Conservation (phyloP, 2,888 invertebrate species). For the Phania funesta region DNA sequence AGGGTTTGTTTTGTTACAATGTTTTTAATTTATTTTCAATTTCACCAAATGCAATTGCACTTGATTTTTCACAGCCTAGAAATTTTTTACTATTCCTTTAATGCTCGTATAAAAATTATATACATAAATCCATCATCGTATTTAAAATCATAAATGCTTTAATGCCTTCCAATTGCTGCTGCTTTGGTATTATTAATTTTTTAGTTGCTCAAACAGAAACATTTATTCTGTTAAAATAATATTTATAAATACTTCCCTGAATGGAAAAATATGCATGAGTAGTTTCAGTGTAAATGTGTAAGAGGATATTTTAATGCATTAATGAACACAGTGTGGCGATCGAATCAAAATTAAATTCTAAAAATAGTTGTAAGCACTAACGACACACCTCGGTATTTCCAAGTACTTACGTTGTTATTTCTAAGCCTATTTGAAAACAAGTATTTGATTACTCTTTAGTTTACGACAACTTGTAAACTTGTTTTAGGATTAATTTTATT, state of each 20-base stretch:
- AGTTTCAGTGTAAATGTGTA: not conserved
- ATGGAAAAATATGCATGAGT: conserved; percentile 41
- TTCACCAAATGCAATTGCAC: conserved; percentile 55
- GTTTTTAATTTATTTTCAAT: not conserved
- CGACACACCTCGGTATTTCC: too few relatives aligned
- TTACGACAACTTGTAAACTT: too few relatives aligned
- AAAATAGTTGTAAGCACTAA: too few relatives aligned
- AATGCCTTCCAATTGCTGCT: conserved; percentile 58
- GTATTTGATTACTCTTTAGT: too few relatives aligned
- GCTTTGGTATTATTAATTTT: conserved; percentile 59
- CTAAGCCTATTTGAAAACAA: too few relatives aligned
- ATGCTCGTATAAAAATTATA: conserved; percentile 18
- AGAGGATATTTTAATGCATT: conserved; percentile 21
- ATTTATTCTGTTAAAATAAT: conserved; percentile 34
- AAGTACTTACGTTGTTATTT: too few relatives aligned
- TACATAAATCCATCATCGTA: conserved; percentile 63
- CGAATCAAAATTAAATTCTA: not conserved
- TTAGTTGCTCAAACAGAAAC: conserved; percentile 25
- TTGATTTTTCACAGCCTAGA: conserved; percentile 53
- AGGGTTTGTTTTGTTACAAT: not conserved
- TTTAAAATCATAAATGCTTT: conserved; percentile 66
- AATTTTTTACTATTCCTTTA: conserved; percentile 28
- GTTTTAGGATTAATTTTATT: too few relatives aligned
- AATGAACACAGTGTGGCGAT: conserved; percentile 26
- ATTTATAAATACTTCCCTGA: conserved; percentile 60